Conservation (phyloP, 92 coral and sea anemone species). For the Parazoanthus darwini region DNA sequence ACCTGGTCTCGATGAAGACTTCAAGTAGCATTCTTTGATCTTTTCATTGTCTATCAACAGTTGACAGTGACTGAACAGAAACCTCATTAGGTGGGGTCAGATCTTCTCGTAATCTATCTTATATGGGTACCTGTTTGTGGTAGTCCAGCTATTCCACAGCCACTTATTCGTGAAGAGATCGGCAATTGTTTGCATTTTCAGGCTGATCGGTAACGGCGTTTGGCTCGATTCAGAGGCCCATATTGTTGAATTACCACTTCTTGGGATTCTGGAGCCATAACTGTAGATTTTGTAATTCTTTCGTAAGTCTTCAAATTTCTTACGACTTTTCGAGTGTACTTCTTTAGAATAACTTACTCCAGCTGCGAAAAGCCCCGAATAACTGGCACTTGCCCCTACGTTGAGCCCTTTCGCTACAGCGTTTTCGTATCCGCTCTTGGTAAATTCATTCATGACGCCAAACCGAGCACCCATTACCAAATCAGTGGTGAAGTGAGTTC, state of each 20-base stretch:
- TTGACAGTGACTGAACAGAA: slow-evolving; percentile 38
- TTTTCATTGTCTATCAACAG: slow-evolving; percentile 21
- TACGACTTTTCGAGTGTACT: slow-evolving; percentile 8
- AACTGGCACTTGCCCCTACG: slow-evolving; percentile 38
- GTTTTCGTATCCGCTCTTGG: slow-evolving; percentile 33
- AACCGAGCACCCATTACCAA: slow-evolving; percentile 48
- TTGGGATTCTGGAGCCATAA: slow-evolving; percentile 41
- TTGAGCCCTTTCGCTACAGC: slow-evolving; percentile 17
- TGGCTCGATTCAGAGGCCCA: slow-evolving; percentile 39
- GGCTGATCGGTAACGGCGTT: slow-evolving; percentile 42
- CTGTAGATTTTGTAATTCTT: slow-evolving; percentile 16
- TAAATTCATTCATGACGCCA: slow-evolving; percentile 33
- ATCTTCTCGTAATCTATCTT: slow-evolving; percentile 29
- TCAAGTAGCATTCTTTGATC: slow-evolving; percentile 34
- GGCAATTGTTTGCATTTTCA: slow-evolving; percentile 25
- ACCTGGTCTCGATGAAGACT: not conserved
- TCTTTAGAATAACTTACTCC: slow-evolving; percentile 25
- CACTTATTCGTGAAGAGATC: slow-evolving; percentile 48
- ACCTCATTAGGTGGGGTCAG: slow-evolving; percentile 23
- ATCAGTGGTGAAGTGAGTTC: slow-evolving; percentile 41
- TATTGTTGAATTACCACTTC: slow-evolving; percentile 1
- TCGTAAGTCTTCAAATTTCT: slow-evolving; percentile 45
- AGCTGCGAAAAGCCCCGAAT: slow-evolving; percentile 37
- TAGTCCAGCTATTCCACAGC: slow-evolving; percentile 18
- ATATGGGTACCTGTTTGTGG: not conserved